Percentiles rank a stretch among this genome's conserved stretches.
Conservation (phyloP, 2,888 invertebrate genomes). For the Trachelus troglodyta region DNA sequence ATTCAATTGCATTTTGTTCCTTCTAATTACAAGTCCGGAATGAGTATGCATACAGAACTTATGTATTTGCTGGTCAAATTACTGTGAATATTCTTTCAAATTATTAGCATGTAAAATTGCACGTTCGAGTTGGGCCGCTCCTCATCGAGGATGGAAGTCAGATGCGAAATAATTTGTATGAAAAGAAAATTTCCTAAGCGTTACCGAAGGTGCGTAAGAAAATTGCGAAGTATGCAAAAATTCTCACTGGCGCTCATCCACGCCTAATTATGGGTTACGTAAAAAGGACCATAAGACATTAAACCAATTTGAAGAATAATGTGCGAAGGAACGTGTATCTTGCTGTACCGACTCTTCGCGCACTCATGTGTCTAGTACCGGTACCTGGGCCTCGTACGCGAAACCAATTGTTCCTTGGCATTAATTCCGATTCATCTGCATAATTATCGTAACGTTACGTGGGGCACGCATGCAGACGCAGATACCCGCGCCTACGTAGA, state of each 20-base stretch:
- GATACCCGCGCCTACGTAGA: slow-evolving; percentile 3
- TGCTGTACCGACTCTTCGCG: background rate
- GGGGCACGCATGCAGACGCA: background rate
- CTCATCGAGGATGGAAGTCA: background rate
- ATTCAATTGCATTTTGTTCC: background rate
- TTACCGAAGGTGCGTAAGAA: background rate
- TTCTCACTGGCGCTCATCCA: background rate
- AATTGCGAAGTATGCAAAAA: background rate
- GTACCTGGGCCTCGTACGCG: background rate
- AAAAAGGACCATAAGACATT: background rate
- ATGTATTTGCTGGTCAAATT: background rate
- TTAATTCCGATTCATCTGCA: slow-evolving; percentile 20
- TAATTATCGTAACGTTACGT: slow-evolving; percentile 12
- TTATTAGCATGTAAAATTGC: background rate
- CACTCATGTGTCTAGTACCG: background rate
- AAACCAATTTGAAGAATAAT: background rate
- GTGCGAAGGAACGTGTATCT: background rate
- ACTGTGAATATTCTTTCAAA: background rate
- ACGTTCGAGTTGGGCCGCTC: background rate
- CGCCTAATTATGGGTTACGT: slow-evolving; percentile 26
- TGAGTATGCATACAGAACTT: background rate
- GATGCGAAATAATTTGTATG: background rate
- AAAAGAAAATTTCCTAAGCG: background rate
- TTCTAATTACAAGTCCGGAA: background rate
- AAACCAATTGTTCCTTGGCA: slow-evolving; percentile 10